Conservation (phyloP, 2,888 invertebrate genomes). For the Blastobasis adustella region DNA sequence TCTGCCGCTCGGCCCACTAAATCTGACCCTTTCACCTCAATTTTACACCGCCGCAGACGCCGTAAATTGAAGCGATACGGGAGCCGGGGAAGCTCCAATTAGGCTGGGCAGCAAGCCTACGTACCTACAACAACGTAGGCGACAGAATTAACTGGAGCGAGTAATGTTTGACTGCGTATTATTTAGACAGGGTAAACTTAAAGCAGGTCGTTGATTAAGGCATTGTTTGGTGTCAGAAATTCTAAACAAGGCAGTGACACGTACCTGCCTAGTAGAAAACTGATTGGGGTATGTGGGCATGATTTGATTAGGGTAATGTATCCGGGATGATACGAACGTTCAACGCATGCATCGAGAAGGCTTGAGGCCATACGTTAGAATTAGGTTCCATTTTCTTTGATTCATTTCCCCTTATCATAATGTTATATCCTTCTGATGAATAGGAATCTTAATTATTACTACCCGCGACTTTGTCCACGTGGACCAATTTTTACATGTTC, state of each 20-base stretch:
- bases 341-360: too few relatives aligned
- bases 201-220: slow-evolving; percentile 42
- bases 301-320: slow-evolving; percentile 1
- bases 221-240: slow-evolving; percentile 23
- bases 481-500: too few relatives aligned
- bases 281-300: slow-evolving; percentile 1
- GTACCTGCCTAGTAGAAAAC: background rate
- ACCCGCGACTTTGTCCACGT: too few relatives aligned
- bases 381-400: too few relatives aligned
- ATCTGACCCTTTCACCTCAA: slow-evolving; percentile 22
- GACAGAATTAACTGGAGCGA: slow-evolving; percentile 46
- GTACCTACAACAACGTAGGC: slow-evolving; percentile 30
- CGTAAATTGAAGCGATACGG: slow-evolving; percentile 5
- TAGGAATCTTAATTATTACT: too few relatives aligned
- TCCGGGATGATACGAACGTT: too few relatives aligned
- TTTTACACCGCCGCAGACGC: slow-evolving; percentile 8
- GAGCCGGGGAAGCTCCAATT: slow-evolving; percentile 25
- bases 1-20: slow-evolving; percentile 30
- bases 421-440: too few relatives aligned
- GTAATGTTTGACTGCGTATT: slow-evolving; percentile 49
- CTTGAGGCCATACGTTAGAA: too few relatives aligned
- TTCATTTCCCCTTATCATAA: too few relatives aligned
- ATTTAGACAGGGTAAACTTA: slow-evolving; percentile 46
- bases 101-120: slow-evolving; percentile 23
- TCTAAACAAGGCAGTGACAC: slow-evolving; percentile 8